Percentiles rank a stretch among this genome's conserved stretches.
Conservation (phyloP, 1,140 invertebrate genomes). For the Cyclina sinensis region DNA sequence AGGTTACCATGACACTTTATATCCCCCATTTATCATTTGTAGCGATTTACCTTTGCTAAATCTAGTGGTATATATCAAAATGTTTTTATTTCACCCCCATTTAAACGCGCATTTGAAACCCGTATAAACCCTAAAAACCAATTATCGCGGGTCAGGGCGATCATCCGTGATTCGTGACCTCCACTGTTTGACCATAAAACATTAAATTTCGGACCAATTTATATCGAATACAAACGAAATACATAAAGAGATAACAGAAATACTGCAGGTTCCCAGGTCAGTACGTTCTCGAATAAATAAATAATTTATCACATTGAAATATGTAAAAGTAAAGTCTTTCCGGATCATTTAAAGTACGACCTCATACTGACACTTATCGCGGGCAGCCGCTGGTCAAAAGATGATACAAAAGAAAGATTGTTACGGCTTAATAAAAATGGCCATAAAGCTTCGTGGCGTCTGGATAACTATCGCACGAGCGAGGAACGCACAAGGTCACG, state of each 20-base stretch:
- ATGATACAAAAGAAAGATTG: neutral
- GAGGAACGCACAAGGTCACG: neutral
- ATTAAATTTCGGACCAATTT: neutral
- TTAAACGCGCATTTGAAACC: neutral
- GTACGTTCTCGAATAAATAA: neutral
- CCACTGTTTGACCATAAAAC: neutral
- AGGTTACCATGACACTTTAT: neutral
- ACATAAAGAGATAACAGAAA: neutral
- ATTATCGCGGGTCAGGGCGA: slow-evolving; percentile 4
- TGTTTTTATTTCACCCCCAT: slow-evolving; percentile 7
- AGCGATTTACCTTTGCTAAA: neutral
- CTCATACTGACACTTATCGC: neutral
- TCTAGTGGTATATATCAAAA: neutral
- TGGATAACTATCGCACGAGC: neutral
- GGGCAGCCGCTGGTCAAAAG: neutral
- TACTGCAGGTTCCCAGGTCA: neutral
- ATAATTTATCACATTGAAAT: slow-evolving; percentile 16
- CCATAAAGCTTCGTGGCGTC: neutral
- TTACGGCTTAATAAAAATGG: neutral
- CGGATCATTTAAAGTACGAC: neutral
- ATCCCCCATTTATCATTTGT: neutral
- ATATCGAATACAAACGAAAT: neutral
- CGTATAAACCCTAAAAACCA: slow-evolving; percentile 7
- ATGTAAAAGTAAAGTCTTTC: neutral
- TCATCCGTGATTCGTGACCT: neutral